These are phyloP conservation scores for Harpalus rubripes DNA, from an alignment of 2,888 invertebrate genomes.

Conservation along the genomic window DNA sequence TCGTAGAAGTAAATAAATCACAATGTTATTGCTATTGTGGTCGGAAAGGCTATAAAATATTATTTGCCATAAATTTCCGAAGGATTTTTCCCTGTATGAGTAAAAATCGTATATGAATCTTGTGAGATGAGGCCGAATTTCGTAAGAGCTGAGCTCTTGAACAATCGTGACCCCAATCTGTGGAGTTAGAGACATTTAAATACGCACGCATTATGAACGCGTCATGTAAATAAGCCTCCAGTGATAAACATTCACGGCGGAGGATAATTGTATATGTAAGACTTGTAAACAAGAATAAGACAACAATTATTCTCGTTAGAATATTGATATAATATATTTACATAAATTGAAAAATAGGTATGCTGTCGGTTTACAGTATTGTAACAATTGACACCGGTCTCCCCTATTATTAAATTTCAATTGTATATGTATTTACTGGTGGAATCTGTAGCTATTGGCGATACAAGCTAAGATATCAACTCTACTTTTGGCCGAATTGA, in stretches of 20 bases:
- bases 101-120: not conserved
- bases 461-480: too few relatives aligned
- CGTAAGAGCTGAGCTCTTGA: constrained; percentile 18
- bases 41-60: not conserved
- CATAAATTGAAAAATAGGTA: too few relatives aligned
- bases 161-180: constrained; percentile 54
- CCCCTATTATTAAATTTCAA: too few relatives aligned
- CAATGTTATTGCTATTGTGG: not conserved
- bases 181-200: constrained; percentile 42
- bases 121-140: constrained; percentile 24
- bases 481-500: too few relatives aligned
- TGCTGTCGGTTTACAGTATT: too few relatives aligned
- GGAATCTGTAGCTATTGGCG: too few relatives aligned
- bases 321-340: too few relatives aligned
- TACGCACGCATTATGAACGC: constrained; percentile 44
- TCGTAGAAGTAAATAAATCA: too few relatives aligned
- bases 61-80: not conserved
- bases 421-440: too few relatives aligned
- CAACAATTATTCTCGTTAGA: too few relatives aligned
- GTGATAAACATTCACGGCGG: not conserved
- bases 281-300: too few relatives aligned
- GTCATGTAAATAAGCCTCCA: constrained; percentile 20
- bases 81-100: not conserved
- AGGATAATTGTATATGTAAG: not conserved
- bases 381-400: too few relatives aligned